Evolutionary conservation across 2,888 invertebrate genomes (phyloP), one percentile per base, ranked within the genome.

Genomic region (Drosophila meridionalis): DNA sequence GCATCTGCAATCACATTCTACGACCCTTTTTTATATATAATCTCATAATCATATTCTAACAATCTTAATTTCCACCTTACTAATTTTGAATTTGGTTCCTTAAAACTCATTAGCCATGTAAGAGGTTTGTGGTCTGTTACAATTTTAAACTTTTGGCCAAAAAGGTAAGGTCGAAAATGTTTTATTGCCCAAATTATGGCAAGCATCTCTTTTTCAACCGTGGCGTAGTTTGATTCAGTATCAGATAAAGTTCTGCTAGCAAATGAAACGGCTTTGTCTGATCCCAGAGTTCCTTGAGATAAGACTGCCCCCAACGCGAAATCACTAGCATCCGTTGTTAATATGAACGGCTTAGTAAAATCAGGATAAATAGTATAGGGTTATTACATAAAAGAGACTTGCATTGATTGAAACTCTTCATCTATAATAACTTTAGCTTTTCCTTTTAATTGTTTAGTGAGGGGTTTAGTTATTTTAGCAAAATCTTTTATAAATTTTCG

Each of bases 81-180:
- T 14, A 14, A 14, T 40, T 40, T 40, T 40, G 40, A 40, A 14
- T 40, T 40, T 2, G 40, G 40, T 14, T 14, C 40, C 40, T 40
- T 40, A 40, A 38, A 38, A 38, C 14, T 40, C 14, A 40, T 40
- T 40, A 40, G 14, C 40, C 5, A 40, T 5, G 40, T 40, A 14
- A 40, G 14, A 3, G 42, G n/a, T 8, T n/a, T 42, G n/a, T 42
- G 42, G n/a, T 42, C 42, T 42, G 42, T 42, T 42, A 42, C 1
- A 6, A 42, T 42, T n/a, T n/a, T 42, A n/a, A 42, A 42, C 42
- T 42, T 42, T 42, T 42, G n/a, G 42, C 42, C 42, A n/a, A n/a
- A 42, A 7, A n/a, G n/a, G n/a, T n/a, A 42, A 7, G 42, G 42
- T 3, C n/a, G n/a, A 5, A 42, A 42, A n/a, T 42, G n/a, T n/a